These are phyloP conservation scores for Glossophaga mutica DNA, from an alignment of 2,797 vertebrate species.

Conservation along the genomic window DNA sequence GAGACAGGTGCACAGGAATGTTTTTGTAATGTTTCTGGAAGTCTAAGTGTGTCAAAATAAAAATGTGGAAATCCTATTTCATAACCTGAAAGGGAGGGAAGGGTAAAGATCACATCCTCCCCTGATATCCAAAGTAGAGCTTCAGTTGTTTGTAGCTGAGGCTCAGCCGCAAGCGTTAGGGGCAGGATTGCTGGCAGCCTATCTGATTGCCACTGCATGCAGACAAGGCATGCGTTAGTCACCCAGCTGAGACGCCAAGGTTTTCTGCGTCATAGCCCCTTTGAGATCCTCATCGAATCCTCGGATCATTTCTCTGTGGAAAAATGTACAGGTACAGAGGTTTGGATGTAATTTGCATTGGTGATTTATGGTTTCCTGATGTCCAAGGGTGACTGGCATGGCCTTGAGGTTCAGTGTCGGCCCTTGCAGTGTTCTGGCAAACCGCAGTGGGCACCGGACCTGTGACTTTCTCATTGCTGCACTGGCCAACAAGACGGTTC, in stretches of 20 bases:
- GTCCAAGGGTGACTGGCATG: neutral
- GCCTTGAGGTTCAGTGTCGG: neutral
- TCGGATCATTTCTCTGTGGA: neutral
- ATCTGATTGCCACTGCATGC: too few species aligned
- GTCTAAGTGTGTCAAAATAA: neutral
- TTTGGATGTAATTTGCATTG: neutral
- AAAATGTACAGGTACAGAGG: neutral
- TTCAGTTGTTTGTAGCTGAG: neutral
- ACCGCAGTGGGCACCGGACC: neutral
- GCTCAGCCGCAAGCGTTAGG: accelerated
- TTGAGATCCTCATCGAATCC: neutral
- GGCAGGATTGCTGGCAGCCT: neutral
- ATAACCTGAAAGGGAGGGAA: neutral
- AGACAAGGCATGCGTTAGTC: neutral
- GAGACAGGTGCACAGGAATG: neutral
- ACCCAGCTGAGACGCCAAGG: neutral
- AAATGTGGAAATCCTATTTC: neutral
- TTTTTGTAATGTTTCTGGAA: neutral
- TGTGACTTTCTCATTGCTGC: neutral
- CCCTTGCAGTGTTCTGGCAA: too few species aligned
- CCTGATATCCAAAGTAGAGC: neutral
- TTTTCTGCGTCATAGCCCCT: neutral
- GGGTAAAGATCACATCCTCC: neutral
- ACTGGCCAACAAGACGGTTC: neutral
- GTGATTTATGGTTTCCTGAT: neutral